Evolutionary conservation across 2,797 vertebrate genomes (phyloP), one percentile per base, ranked within the genome.

Genomic region (Muscicapa striata): DNA sequence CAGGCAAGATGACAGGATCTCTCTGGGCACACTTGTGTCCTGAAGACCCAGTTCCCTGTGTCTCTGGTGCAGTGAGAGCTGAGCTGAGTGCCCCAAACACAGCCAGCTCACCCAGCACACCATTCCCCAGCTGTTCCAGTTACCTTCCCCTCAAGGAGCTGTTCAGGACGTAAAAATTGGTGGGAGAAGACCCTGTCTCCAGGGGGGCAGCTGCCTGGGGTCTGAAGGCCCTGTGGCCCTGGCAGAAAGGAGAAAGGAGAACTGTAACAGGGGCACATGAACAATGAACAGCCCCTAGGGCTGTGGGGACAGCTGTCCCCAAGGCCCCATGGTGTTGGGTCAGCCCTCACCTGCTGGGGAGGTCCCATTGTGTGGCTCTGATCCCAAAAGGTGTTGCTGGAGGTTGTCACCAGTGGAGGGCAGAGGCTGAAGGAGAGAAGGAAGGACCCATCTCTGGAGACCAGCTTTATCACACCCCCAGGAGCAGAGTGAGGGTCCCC

Each of bases 61-160:
- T 62, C 46, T n/a, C 48, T 32, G 29, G 43, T 5, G 30, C 64
- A 75, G 17, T 3, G 3, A 85, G 20, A 84, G n/a, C 52, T 41
- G 45, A 66, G 34, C 73, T n/a, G 27, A 80, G 23, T 21, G 10
- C 40, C 54, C 17, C 27, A 46, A 1, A 46, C 7, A 15, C 0
- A 13, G 5, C 68, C 29, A 36, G 36, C 46, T 48, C 38, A 58
- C 32, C 49, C 32, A 21, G 49, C 21, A 64, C 32, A 15, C 13
- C 54, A 48, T 13, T 70, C 26, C 54, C 49, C 51, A 27, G 16
- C 6, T 59, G n/a, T 46, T 59, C 19, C 32, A 27, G 26, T 85
- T 93, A 98, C 98, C 97, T 98, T 98, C 40, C 98, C 98, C 84
- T 98, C 98, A 0, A 98, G 96, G 66, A 98, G 96, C 94, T 98